These are phyloP conservation scores for Bubo blakistoni DNA, from an alignment of 2,113 vertebrate genomes.

Conservation along the genomic window DNA sequence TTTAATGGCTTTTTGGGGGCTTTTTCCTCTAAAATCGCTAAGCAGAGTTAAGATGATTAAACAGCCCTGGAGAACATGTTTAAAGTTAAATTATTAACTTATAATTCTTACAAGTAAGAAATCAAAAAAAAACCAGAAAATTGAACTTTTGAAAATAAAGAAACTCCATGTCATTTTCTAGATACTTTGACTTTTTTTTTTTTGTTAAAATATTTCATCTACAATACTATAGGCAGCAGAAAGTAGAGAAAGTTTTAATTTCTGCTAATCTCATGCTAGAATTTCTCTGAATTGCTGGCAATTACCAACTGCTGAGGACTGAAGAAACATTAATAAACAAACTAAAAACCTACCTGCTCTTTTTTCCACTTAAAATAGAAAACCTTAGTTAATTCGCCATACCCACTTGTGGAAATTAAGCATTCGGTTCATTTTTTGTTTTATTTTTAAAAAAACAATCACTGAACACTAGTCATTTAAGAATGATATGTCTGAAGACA, in stretches of 20 bases:
- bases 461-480: neutral
- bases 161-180: neutral
- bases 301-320: neutral
- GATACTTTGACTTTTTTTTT: neutral
- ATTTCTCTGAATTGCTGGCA: neutral
- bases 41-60: neutral
- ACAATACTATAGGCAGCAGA: neutral
- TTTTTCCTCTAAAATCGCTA: neutral
- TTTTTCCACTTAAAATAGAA: neutral
- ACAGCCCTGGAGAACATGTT: neutral
- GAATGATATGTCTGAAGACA: neutral
- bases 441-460: neutral
- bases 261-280: neutral
- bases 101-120: neutral
- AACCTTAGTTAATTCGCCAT: neutral
- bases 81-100: neutral
- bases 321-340: neutral
- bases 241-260: neutral
- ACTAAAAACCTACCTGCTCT: neutral
- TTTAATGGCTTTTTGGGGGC: neutral
- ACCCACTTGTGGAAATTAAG: neutral
- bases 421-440: neutral
- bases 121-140: neutral
- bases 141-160: neutral
- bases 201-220: neutral